Evolutionary conservation across 2,888 invertebrate genomes (phyloP).

Genomic region (Drosophila villosipedis): DNA sequence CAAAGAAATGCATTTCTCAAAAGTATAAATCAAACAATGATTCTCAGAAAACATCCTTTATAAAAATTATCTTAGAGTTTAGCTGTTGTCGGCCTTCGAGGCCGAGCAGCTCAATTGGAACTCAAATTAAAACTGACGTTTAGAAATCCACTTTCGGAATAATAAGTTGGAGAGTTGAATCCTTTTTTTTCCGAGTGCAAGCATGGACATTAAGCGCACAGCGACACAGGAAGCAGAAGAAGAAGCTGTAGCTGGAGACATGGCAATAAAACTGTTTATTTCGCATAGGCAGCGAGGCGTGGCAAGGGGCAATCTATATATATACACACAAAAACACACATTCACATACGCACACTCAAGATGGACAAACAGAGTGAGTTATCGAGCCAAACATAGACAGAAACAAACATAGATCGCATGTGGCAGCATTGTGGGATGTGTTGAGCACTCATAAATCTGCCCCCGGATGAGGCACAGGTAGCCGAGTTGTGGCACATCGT

Average conservation of each 20-base stretch:
- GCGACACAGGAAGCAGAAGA: constrained; percentile 16
- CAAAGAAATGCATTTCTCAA: not conserved
- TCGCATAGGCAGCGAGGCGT: constrained; percentile 42
- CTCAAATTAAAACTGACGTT: not conserved
- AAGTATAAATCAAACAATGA: not conserved
- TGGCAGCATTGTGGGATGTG: constrained; percentile 38
- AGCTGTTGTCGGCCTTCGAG: too few relatives aligned
- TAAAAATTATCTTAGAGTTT: too few relatives aligned
- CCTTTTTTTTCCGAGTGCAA: not conserved
- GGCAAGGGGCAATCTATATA: constrained; percentile 46
- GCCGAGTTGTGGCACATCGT: constrained; percentile 9
- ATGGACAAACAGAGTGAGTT: not conserved
- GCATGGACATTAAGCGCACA: not conserved
- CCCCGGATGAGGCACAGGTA: constrained; percentile 44
- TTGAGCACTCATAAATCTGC: constrained; percentile 61
- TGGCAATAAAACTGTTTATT: constrained; percentile 42
- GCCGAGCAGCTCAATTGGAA: too few relatives aligned
- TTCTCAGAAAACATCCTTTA: too few relatives aligned
- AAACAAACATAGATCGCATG: constrained; percentile 24
- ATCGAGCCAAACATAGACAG: constrained; percentile 11
- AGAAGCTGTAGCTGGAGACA: not conserved
- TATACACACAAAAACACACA: constrained; percentile 28
- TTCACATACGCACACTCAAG: constrained; percentile 1
- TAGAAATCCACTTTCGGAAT: not conserved
- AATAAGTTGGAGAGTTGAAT: not conserved